Percentiles rank a stretch among this genome's conserved stretches.
Evolutionary conservation across 2,888 invertebrate species (phyloP).

Genomic region (Parthenolecanium corni): DNA sequence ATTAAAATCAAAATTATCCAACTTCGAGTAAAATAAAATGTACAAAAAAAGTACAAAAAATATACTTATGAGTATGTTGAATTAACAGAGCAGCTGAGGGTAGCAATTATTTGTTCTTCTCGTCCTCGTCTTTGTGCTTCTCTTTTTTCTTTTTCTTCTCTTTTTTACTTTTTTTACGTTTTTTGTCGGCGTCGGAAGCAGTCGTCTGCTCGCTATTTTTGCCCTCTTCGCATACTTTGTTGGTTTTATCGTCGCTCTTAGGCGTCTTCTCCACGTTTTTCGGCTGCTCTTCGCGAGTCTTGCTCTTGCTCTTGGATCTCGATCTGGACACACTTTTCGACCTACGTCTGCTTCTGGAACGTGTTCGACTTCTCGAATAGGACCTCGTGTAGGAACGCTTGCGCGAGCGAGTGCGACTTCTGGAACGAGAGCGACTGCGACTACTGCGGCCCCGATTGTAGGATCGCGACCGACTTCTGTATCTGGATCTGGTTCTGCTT

Average conservation of each 20-base stretch:
- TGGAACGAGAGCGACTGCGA: conserved; percentile 27
- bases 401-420: conserved; percentile 30
- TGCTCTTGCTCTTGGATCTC: conserved; percentile 22
- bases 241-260: neutral
- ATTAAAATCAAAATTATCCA: too few relatives aligned
- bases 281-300: neutral
- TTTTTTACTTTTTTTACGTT: conserved; percentile 6
- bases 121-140: neutral
- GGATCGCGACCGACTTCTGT: conserved; percentile 31
- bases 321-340: conserved; percentile 37
- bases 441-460: conserved; percentile 32
- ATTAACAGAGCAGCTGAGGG: too few relatives aligned
- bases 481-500: conserved; percentile 38
- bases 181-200: neutral
- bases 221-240: neutral
- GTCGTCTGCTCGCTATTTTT: neutral
- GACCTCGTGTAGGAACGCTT: neutral
- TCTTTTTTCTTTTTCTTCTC: conserved; percentile 8
- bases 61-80: too few relatives aligned
- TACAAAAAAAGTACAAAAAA: too few relatives aligned
- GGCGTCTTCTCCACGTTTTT: neutral
- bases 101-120: too few relatives aligned
- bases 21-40: too few relatives aligned
- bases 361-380: conserved; percentile 27
- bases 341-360: conserved; percentile 33